Base-by-base conservation (phyloP, 2,113 vertebrate genomes). In the Lampris incognitus region DNA sequence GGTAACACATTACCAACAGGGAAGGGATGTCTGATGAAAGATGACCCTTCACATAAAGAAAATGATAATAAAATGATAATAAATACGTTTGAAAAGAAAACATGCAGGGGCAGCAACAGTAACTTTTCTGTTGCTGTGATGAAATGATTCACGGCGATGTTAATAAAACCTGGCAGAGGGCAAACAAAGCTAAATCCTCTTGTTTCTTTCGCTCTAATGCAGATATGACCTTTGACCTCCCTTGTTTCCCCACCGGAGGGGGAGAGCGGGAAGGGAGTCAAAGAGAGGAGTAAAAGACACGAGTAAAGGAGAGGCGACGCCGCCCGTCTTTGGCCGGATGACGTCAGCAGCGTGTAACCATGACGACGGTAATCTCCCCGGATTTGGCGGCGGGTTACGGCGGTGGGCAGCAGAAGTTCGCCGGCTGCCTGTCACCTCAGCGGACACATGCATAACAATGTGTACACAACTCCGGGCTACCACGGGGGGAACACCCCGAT, bases 341-440 rank as follows among this genome's bases (percentile, higher is more conserved):
- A 85, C 81, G 74, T 75, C 65, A 69, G 74, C 71, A 74, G 52
- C 76, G 58, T 38, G 78, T 87, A 85, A 78, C 85, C 79, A 89
- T 78, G 78, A 77, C 37, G 67, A 81, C 72, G 36, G 58, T 79
- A 82, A 79, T 83, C 76, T 81, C 59, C 42, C 57, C 58, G 78
- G 60, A 76, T 59, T 66, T 50, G 64, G 72, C 36, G 56, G 64
- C 50, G 66, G 41, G 39, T 48, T 36, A 48, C 54, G 48, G 65
- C 51, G 74, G 72, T 61, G 40, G 49, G 69, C 64, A 42, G 69
- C 64, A 48, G 40, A 59, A 42, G 46, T 67, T 49, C 51, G 55
- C 51, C 71, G 52, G 49, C 51, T 69, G 49, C 44, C 24, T 55
- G 83, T 78, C 57, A 84, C 74, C 67, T 81, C 41, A 10, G 55